These are phyloP conservation scores for Keiferia lycopersicella DNA, from an alignment of 2,888 invertebrate species.

Conservation along the genomic window DNA sequence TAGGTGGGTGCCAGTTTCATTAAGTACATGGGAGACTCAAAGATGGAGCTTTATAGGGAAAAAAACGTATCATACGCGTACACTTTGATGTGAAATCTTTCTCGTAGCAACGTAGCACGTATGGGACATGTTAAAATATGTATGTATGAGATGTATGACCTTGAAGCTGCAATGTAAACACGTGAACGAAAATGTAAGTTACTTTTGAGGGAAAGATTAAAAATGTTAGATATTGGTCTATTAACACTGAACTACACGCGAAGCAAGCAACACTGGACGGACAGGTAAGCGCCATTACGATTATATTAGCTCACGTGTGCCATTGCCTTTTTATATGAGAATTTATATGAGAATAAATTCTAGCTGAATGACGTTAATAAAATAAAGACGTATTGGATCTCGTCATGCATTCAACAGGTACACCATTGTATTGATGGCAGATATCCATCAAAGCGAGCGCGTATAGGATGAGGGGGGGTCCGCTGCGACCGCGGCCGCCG, in stretches of 20 bases:
- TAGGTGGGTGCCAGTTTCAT: no score
- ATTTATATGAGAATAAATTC: neutral
- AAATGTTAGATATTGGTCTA: neutral
- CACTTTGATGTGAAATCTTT: no score
- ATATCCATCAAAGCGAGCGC: conserved; percentile 52
- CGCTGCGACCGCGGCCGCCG: conserved; percentile 29
- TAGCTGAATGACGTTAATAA: neutral
- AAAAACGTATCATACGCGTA: no score
- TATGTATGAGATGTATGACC: neutral
- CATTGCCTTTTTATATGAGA: neutral
- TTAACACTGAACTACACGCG: conserved; percentile 5
- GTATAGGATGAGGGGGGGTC: conserved; percentile 36
- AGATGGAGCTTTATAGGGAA: no score
- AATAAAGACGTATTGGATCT: conserved; percentile 39
- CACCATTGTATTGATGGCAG: conserved; percentile 52
- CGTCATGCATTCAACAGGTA: conserved; percentile 73
- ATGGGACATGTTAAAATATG: neutral
- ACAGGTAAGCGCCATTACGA: conserved; percentile 22
- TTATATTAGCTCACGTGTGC: neutral
- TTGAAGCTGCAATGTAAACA: neutral
- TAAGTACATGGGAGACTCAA: no score
- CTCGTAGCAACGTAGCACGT: no score
- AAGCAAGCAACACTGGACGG: neutral
- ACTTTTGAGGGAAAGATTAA: neutral
- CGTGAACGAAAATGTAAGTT: neutral